Evolutionary conservation across 2,888 invertebrate species (phyloP).

Genomic region (Taphrorychus bicolor): DNA sequence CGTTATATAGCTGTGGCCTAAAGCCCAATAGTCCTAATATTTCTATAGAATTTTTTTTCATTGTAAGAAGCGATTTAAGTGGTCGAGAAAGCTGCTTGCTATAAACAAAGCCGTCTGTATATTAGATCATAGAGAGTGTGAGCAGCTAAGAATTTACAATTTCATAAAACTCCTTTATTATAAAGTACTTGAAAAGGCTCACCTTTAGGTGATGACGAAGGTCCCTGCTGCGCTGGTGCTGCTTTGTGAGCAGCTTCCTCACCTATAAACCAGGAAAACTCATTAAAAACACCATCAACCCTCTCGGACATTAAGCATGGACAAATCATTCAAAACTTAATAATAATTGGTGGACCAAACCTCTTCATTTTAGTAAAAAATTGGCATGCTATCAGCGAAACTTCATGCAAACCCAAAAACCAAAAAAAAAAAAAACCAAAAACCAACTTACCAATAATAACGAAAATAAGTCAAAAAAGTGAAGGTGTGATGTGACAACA

Average conservation of each 20-base stretch:
- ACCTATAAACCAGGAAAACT: slow-evolving; percentile 41
- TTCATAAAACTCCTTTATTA: neutral
- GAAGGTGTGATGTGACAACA: neutral
- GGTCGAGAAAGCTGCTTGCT: neutral
- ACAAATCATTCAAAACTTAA: neutral
- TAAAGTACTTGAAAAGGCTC: neutral
- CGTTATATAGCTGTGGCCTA: neutral
- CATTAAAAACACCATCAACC: neutral
- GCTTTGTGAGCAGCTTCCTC: slow-evolving; percentile 41
- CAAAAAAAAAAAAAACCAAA: no score
- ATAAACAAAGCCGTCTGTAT: slow-evolving; percentile 11
- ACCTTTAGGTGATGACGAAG: slow-evolving; percentile 31
- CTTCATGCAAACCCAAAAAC: slow-evolving; percentile 47
- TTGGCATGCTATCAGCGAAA: slow-evolving; percentile 37
- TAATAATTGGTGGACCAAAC: slow-evolving; percentile 8
- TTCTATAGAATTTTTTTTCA: no score
- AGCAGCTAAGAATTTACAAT: neutral
- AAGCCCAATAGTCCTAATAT: no score
- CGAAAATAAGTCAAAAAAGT: neutral
- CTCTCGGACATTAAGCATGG: neutral
- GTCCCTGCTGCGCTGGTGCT: slow-evolving; percentile 31
- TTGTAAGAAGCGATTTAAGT: no score
- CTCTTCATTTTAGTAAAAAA: neutral
- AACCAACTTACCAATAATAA: slow-evolving; percentile 45
- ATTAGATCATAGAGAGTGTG: no score